Percentiles rank a stretch among this genome's conserved stretches.
Evolutionary conservation across 2,888 invertebrate genomes (phyloP).

Genomic region (Chymomyza amoena): DNA sequence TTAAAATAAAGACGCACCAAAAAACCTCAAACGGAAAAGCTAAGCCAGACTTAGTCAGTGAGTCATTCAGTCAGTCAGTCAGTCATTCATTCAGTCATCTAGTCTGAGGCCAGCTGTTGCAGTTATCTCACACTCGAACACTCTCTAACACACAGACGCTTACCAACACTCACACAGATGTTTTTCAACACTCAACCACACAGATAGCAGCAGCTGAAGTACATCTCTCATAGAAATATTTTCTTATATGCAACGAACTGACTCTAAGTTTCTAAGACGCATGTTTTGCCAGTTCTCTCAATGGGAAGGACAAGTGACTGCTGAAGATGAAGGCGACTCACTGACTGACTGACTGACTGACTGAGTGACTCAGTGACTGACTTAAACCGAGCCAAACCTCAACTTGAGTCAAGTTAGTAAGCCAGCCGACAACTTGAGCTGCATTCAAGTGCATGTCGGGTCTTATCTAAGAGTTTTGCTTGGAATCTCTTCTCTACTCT

Average conservation of each 20-base stretch:
- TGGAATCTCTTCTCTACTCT: neutral
- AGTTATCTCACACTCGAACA: neutral
- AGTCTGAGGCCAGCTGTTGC: slow-evolving; percentile 36
- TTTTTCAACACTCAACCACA: neutral
- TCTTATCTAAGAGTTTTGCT: neutral
- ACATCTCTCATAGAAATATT: neutral
- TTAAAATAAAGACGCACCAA: slow-evolving; percentile 55
- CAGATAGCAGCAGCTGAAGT: neutral
- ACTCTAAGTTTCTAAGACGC: neutral
- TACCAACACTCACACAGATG: neutral
- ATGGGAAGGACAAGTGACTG: neutral
- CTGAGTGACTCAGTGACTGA: neutral
- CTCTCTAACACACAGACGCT: neutral
- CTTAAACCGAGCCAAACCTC: neutral
- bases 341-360: neutral
- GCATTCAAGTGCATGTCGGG: neutral
- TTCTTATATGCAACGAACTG: neutral
- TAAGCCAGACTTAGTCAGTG: slow-evolving; percentile 6
- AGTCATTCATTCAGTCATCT: neutral
- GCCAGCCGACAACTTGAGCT: slow-evolving; percentile 27
- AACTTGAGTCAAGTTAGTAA: slow-evolving; percentile 17
- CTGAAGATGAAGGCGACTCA: neutral
- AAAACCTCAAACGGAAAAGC: slow-evolving; percentile 42
- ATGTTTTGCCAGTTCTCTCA: neutral
- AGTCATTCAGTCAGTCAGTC: neutral